A percentile compares a stretch with the other conserved stretches of the same genome.
These are phyloP conservation scores for Sylvietta virens DNA, from an alignment of 2,113 vertebrate species.

Conservation along the genomic window DNA sequence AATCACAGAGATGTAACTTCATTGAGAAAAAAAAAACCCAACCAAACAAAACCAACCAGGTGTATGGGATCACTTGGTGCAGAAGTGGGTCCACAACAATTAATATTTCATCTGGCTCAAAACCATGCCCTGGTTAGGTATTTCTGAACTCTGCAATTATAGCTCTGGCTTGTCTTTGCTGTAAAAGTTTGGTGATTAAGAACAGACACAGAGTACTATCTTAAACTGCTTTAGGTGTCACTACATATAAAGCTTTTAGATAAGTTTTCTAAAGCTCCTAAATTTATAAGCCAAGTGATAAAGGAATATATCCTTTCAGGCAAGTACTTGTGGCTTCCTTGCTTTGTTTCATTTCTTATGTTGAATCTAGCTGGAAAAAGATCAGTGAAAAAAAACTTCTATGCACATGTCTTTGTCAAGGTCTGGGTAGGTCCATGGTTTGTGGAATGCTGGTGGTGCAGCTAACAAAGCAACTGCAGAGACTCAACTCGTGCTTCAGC, in stretches of 20 bases:
- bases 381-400: not conserved
- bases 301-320: not conserved
- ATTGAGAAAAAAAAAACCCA: not conserved
- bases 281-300: not conserved
- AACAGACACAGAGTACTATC: not conserved
- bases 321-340: not conserved
- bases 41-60: not conserved
- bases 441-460: not conserved
- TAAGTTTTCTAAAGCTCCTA: not conserved
- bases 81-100: not conserved
- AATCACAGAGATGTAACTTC: not conserved
- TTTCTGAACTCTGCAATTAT: not conserved
- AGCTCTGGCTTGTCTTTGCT: not conserved
- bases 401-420: accelerated
- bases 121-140: not conserved
- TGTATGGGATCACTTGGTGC: not conserved
- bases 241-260: not conserved
- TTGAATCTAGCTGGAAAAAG: not conserved
- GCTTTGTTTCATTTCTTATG: not conserved
- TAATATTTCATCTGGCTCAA: not conserved
- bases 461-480: not conserved
- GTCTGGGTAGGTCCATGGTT: not conserved
- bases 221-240: not conserved
- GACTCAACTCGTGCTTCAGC: not conserved
- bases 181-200: not conserved